A percentile compares a stretch with the other conserved stretches of the same genome.
Evolutionary conservation across 2,888 invertebrate genomes (phyloP).

Genomic region (Hydropsyche betteni): DNA sequence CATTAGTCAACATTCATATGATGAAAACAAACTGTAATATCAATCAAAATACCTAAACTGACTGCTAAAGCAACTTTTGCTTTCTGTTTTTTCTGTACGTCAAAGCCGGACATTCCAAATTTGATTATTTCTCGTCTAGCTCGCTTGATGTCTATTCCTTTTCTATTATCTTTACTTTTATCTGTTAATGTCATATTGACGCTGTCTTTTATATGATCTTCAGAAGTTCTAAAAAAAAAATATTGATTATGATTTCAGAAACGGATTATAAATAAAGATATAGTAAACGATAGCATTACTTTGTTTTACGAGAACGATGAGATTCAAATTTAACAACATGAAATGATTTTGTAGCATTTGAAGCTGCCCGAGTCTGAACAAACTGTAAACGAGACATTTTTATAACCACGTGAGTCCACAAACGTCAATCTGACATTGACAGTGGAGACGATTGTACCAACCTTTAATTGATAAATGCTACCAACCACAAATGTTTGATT

Average conservation of each 20-base stretch:
- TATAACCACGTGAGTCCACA: neutral
- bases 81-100: slow-evolving; percentile 74
- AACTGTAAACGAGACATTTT: neutral
- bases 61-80: slow-evolving; percentile 82
- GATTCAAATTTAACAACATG: slow-evolving; percentile 45
- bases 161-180: slow-evolving; percentile 54
- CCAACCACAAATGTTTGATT: too few relatives aligned
- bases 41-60: slow-evolving; percentile 69
- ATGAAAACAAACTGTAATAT: too few relatives aligned
- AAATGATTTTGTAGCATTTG: slow-evolving; percentile 26
- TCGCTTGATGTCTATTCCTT: slow-evolving; percentile 76
- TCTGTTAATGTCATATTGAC: too few relatives aligned
- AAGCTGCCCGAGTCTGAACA: slow-evolving; percentile 24
- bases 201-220: too few relatives aligned
- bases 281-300: neutral
- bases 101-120: slow-evolving; percentile 83
- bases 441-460: neutral
- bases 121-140: slow-evolving; percentile 84
- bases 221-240: too few relatives aligned
- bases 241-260: too few relatives aligned
- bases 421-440: neutral
- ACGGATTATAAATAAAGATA: too few relatives aligned
- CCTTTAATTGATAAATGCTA: neutral
- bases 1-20: neutral
- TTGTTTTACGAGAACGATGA: slow-evolving; percentile 34